phyloP scores from a whole-genome alignment of 1,140 invertebrate species.

The Meloidogyne exigua region DNA sequence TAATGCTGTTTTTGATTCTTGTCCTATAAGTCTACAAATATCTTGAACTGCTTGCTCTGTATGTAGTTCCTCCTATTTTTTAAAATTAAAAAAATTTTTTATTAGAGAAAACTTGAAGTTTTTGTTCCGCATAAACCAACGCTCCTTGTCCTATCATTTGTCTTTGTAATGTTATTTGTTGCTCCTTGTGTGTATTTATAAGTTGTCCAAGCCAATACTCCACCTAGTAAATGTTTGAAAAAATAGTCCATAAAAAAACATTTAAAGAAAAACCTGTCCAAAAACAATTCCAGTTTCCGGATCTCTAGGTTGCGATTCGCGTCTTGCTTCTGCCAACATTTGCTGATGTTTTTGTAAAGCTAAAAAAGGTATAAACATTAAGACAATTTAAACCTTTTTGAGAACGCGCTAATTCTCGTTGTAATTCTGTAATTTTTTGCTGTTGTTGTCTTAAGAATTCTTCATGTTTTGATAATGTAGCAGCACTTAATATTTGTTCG shows the following conservation, averaged over 20 bases:
- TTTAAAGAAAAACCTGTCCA: slow-evolving; percentile 18
- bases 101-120: neutral
- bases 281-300: slow-evolving; percentile 31
- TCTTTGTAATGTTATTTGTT: slow-evolving; percentile 43
- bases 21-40: slow-evolving; percentile 56
- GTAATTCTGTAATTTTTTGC: slow-evolving; percentile 80
- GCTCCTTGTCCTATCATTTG: neutral
- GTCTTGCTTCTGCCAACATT: slow-evolving; percentile 32
- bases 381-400: slow-evolving; percentile 47
- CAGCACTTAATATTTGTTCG: slow-evolving; percentile 36
- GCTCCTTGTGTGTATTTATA: slow-evolving; percentile 22
- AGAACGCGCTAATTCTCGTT: slow-evolving; percentile 72
- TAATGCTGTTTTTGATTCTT: slow-evolving; percentile 50
- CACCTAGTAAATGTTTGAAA: too few relatives aligned
- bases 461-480: slow-evolving; percentile 51
- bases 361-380: too few relatives aligned
- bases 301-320: slow-evolving; percentile 7
- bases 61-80: neutral
- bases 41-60: slow-evolving; percentile 52
- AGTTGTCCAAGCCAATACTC: slow-evolving; percentile 47
- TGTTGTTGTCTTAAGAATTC: slow-evolving; percentile 75
- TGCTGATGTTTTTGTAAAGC: slow-evolving; percentile 54
- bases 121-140: slow-evolving; percentile 3
- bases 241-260: too few relatives aligned
- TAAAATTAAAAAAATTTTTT: neutral